These are phyloP conservation scores for Cnemophilus loriae DNA, from an alignment of 2,113 vertebrate genomes.

Conservation along the genomic window DNA sequence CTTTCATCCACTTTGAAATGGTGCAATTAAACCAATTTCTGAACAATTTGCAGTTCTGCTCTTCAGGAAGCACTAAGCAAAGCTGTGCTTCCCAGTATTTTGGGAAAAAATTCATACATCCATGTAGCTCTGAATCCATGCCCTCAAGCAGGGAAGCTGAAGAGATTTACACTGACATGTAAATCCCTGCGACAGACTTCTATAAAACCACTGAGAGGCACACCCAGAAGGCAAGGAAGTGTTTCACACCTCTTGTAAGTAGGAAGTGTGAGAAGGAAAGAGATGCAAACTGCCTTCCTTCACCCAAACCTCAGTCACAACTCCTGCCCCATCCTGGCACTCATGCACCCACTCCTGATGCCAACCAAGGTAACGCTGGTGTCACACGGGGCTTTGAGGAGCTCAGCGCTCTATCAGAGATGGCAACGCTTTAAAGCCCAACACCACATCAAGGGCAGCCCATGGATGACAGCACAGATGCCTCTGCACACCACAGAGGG, in stretches of 20 bases:
- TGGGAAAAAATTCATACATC: not conserved
- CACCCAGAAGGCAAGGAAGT: not conserved
- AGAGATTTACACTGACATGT: not conserved
- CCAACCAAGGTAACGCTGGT: rapidly evolving
- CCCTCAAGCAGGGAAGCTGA: not conserved
- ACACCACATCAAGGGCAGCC: not conserved
- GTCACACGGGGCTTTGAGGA: not conserved
- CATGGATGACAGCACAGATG: not conserved
- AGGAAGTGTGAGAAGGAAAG: not conserved
- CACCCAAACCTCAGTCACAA: not conserved
- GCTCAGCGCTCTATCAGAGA: not conserved
- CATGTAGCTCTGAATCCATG: not conserved
- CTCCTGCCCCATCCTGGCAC: not conserved
- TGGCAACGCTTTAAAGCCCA: not conserved
- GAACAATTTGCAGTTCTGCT: not conserved
- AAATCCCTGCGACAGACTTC: not conserved
- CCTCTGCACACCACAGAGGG: not conserved
- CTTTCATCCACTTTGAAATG: not conserved
- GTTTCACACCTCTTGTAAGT: not conserved
- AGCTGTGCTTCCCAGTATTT: not conserved
- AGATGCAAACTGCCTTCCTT: not conserved
- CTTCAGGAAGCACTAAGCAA: not conserved
- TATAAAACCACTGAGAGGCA: not conserved
- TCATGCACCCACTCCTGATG: not conserved
- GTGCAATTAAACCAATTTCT: not conserved